These are phyloP conservation scores for Rachycentron canadum DNA, from an alignment of 2,797 vertebrate genomes.

Conservation along the genomic window DNA sequence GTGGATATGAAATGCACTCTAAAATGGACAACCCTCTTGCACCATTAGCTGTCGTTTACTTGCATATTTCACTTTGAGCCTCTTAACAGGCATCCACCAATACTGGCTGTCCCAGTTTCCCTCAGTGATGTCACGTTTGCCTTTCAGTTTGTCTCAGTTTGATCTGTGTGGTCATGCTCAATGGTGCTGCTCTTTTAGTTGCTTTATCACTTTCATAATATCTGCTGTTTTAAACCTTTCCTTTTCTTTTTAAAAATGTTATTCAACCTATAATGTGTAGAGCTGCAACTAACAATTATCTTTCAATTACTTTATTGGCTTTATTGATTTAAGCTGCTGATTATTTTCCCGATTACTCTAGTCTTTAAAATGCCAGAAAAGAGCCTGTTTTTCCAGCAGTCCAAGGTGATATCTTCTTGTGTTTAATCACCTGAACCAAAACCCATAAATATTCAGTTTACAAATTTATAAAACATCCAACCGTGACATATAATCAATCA, in stretches of 20 bases:
- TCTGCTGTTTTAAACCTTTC: fast-evolving
- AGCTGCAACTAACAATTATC: background rate
- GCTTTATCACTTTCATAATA: background rate
- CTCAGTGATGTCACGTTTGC: constrained; percentile 54
- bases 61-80: constrained; percentile 40
- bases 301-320: no score
- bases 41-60: background rate
- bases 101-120: constrained; percentile 58
- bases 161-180: constrained; percentile 31
- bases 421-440: background rate
- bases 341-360: background rate
- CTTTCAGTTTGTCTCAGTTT: constrained; percentile 55
- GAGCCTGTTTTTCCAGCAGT: background rate
- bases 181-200: constrained; percentile 11
- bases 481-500: background rate
- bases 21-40: background rate
- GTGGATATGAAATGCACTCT: background rate
- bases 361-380: constrained; percentile 3
- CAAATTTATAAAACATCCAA: background rate
- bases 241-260: background rate
- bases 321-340: background rate
- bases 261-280: background rate
- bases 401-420: background rate
- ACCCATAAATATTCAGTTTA: background rate
- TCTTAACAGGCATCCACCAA: constrained; percentile 33